Conservation (phyloP, 2,888 invertebrate species). For the Zhengitettix transpicula region DNA sequence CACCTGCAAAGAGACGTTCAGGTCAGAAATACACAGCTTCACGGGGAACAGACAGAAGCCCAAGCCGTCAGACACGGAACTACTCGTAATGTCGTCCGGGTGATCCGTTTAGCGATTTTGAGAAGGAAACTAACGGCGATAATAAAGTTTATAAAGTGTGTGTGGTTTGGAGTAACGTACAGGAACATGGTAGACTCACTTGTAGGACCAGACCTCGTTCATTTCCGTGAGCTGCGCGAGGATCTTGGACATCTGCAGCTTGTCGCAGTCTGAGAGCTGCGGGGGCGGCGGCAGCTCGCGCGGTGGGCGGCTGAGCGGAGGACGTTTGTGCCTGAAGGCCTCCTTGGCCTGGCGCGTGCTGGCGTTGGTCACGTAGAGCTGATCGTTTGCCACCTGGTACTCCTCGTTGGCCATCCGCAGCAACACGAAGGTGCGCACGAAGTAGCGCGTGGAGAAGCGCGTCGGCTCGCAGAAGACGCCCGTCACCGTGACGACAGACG, state of each 20-base stretch:
- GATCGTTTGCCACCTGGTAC: conserved; percentile 50
- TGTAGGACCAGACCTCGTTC: conserved; percentile 26
- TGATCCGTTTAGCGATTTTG: no score
- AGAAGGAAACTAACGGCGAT: no score
- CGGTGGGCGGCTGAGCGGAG: no score
- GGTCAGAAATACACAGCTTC: not conserved
- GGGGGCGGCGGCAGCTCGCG: no score
- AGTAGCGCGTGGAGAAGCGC: conserved; percentile 19
- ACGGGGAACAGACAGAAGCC: no score
- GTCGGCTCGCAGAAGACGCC: conserved; percentile 48
- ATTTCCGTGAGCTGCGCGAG: conserved; percentile 26
- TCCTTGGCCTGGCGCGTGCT: conserved; percentile 23
- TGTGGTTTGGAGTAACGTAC: no score
- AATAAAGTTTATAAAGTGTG: no score
- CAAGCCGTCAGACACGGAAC: no score
- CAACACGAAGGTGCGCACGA: conserved; percentile 40
- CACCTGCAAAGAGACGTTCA: conserved; percentile 32
- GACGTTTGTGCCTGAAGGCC: no score
- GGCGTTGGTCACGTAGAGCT: conserved; percentile 41
- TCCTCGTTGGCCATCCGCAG: conserved; percentile 27
- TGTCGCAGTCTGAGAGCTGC: conserved; percentile 15
- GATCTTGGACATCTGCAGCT: conserved; percentile 23
- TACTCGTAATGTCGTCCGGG: no score
- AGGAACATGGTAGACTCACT: conserved; percentile 20
- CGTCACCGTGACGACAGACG: conserved; percentile 35